Conservation (phyloP, 1,140 invertebrate genomes). For the Drosophila triauraria region DNA sequence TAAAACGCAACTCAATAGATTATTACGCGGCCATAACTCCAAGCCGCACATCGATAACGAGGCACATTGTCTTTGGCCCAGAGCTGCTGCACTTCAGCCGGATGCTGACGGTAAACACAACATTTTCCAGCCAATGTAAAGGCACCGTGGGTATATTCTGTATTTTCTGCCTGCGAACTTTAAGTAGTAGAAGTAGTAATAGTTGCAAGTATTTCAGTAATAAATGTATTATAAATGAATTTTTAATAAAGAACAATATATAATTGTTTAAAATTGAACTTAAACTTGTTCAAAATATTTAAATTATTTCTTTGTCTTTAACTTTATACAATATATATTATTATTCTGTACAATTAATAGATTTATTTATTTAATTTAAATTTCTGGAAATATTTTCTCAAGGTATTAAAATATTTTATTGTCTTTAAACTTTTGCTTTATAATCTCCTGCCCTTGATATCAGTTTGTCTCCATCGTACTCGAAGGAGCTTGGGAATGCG, state of each 20-base stretch:
- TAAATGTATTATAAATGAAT: not conserved
- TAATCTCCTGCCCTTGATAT: not conserved
- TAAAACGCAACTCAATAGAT: slow-evolving; percentile 80
- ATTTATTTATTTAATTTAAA: too few relatives aligned
- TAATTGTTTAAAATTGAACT: too few relatives aligned
- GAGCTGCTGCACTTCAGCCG: slow-evolving; percentile 55
- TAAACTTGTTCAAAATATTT: too few relatives aligned
- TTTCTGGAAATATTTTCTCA: too few relatives aligned
- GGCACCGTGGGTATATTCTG: slow-evolving; percentile 28
- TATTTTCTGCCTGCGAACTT: too few relatives aligned
- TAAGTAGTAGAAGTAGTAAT: too few relatives aligned
- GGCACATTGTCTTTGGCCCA: slow-evolving; percentile 40
- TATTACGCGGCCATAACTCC: slow-evolving; percentile 70
- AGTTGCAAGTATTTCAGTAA: too few relatives aligned
- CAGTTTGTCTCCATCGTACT: slow-evolving; percentile 39
- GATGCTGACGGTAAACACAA: slow-evolving; percentile 70
- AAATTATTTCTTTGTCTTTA: too few relatives aligned
- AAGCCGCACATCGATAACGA: slow-evolving; percentile 61
- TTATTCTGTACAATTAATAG: too few relatives aligned
- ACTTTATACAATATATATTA: too few relatives aligned
- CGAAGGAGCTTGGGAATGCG: slow-evolving; percentile 34
- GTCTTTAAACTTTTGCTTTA: not conserved
- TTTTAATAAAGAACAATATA: too few relatives aligned
- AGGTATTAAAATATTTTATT: not conserved
- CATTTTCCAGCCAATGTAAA: slow-evolving; percentile 42